Evolutionary conservation across 1,140 invertebrate species (phyloP).

Genomic region (Bradysia coprophila): DNA sequence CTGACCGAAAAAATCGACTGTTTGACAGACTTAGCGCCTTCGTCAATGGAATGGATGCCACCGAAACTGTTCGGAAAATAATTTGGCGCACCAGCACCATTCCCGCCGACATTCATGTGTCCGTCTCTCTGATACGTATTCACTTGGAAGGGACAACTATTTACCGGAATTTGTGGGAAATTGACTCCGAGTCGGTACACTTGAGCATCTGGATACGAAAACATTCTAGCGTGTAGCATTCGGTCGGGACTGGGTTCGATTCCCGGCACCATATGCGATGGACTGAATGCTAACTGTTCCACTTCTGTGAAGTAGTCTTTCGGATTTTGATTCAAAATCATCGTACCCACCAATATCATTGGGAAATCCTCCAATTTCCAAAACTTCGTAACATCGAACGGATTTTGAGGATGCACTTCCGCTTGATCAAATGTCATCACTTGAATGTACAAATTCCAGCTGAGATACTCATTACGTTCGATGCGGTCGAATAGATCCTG

Average conservation of each 20-base stretch:
- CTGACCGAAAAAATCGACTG: too few relatives aligned
- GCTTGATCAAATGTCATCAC: too few relatives aligned
- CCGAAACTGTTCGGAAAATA: too few relatives aligned
- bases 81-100: too few relatives aligned
- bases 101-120: too few relatives aligned
- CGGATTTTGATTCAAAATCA: slow-evolving; percentile 66
- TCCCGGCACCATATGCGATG: too few relatives aligned
- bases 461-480: slow-evolving; percentile 48
- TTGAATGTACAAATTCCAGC: slow-evolving; percentile 52
- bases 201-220: slow-evolving; percentile 76
- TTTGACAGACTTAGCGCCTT: too few relatives aligned
- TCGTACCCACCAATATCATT: slow-evolving; percentile 63
- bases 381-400: slow-evolving; percentile 74
- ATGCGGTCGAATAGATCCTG: slow-evolving; percentile 76
- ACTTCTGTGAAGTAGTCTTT: slow-evolving; percentile 73
- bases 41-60: too few relatives aligned
- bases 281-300: slow-evolving; percentile 75
- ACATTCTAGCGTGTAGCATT: slow-evolving; percentile 75
- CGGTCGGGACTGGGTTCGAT: slow-evolving; percentile 70
- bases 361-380: slow-evolving; percentile 74
- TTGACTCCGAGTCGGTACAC: slow-evolving; percentile 76
- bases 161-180: slow-evolving; percentile 76
- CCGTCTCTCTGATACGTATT: too few relatives aligned
- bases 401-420: slow-evolving; percentile 46
- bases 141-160: too few relatives aligned